Base-by-base conservation (phyloP, 1,140 invertebrate genomes). In the Hyles vespertilio region DNA sequence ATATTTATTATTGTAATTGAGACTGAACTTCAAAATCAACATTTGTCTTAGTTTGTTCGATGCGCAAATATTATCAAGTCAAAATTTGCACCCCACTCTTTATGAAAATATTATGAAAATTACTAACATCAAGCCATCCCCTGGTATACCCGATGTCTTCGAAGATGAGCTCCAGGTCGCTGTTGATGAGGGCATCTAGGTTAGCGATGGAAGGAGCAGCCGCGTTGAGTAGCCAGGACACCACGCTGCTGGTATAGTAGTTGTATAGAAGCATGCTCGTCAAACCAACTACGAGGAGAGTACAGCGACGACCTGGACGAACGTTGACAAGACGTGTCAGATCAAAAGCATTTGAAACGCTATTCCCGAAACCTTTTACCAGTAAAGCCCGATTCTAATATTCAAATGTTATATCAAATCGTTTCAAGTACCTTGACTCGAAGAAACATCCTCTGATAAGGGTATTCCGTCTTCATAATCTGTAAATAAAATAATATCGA, bases 241-340 rank as follows among this genome's bases (percentile, higher is more conserved):
- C 89, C 11, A 90, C 85, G 51, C 86, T 89, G 54, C 87, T 89
- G 2, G 89, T 90, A 65, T 90, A 90, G 69, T 89, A 90, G 71
- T 89, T 90, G 56, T 89, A 90, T 2, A 90, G 69, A 5, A 90
- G 63, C 75, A 88, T 79, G 51, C 83, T 86, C 34, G 74, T 87
- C 1, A 87, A 44, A 8, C 85, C 87, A 0, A 81, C 67, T 4
- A 87, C 78, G 0, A 84, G 70, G 0, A 88, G 74, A 3, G 80
- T 70, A 0, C 78, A 46, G 2, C 79, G 75, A 33, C 83, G 81
- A 56, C 83, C 85, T 88, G 22, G 22, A 22, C 22, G 2, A 22
- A 22, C 22, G n/a, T n/a, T n/a, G n/a, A n/a, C n/a, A n/a, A n/a
- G n/a, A n/a, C 22, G 22, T 22, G 22, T 22, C 22, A 22, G 22